phyloP scores from a whole-genome alignment of 2,113 vertebrate species.

The Tichodroma muraria region DNA sequence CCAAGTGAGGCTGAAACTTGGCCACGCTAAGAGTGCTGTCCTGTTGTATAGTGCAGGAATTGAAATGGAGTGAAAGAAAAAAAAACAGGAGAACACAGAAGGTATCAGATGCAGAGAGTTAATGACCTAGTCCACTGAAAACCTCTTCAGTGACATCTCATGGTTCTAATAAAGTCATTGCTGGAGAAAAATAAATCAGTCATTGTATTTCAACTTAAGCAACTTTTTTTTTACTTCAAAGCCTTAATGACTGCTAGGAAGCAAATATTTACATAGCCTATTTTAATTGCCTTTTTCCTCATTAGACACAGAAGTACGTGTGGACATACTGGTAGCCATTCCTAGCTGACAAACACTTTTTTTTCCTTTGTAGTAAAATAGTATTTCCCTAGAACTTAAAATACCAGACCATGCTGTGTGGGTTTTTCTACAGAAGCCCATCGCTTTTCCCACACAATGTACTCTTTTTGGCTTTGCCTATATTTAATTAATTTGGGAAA shows the following conservation, averaged over 20 bases:
- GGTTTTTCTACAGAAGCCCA: not conserved
- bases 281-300: conserved; percentile 21
- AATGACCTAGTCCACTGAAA: conserved; percentile 45
- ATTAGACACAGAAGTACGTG: not conserved
- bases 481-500: not conserved
- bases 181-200: conserved; percentile 17
- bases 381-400: not conserved
- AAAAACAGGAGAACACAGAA: not conserved
- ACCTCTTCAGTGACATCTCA: conserved; percentile 17
- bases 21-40: not conserved
- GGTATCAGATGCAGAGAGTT: conserved; percentile 72
- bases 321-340: not conserved
- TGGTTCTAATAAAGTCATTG: conserved; percentile 1
- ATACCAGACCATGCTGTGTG: not conserved
- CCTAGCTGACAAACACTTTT: not conserved
- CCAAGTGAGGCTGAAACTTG: not conserved
- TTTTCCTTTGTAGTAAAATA: not conserved
- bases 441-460: not conserved
- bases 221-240: not conserved
- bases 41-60: not conserved
- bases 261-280: not conserved
- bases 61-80: not conserved
- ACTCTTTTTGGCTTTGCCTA: not conserved
- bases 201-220: not conserved
- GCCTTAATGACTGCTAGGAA: not conserved